Evolutionary conservation across 2,113 vertebrate genomes (phyloP).

Genomic region (Brachypteracias leptosomus): DNA sequence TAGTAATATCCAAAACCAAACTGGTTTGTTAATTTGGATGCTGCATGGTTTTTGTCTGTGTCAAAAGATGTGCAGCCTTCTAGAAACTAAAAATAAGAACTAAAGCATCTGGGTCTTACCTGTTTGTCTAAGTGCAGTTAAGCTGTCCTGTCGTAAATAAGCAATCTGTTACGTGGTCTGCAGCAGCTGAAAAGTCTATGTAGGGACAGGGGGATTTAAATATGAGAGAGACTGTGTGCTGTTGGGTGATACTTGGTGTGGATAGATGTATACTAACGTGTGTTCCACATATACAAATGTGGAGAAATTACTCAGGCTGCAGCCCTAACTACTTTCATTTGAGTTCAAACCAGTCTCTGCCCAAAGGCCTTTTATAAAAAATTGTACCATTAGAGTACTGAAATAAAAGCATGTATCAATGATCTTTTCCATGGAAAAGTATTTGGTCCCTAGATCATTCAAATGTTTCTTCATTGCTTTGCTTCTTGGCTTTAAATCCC

Average conservation of each 20-base stretch:
- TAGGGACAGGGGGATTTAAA: background rate
- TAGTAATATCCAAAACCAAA: background rate
- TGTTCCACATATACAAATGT: background rate
- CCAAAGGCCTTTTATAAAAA: background rate
- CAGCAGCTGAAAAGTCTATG: background rate
- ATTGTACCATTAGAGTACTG: background rate
- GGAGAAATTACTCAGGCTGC: background rate
- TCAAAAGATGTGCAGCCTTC: background rate
- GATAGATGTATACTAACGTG: background rate
- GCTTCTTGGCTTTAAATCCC: background rate
- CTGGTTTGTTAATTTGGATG: background rate
- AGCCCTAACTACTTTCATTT: background rate
- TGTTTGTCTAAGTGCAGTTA: background rate
- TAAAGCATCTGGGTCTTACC: background rate
- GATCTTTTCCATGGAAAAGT: background rate
- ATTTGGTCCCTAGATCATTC: background rate
- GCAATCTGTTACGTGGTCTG: background rate
- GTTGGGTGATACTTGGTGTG: background rate
- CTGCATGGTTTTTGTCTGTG: background rate
- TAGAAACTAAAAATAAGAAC: background rate
- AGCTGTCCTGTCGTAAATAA: background rate
- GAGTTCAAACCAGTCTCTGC: constrained; percentile 1
- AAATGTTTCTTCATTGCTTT: background rate
- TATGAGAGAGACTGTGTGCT: background rate
- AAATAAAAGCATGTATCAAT: background rate